phyloP scores from a whole-genome alignment of 2,888 invertebrate species.

The Morinoia aosen region DNA sequence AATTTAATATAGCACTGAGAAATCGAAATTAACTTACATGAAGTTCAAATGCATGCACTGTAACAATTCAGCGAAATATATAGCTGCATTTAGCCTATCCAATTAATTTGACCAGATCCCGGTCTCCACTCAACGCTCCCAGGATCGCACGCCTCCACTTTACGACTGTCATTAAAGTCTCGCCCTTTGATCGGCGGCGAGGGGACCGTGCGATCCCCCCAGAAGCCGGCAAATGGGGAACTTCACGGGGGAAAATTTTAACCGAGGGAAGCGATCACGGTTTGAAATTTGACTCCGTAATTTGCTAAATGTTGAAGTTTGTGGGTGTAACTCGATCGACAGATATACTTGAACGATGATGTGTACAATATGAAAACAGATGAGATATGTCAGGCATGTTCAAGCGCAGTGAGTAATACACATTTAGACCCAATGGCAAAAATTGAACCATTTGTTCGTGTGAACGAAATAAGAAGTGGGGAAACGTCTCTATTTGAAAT shows the following conservation, averaged over 20 bases:
- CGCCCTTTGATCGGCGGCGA: not conserved
- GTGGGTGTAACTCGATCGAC: too few relatives aligned
- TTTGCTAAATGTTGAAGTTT: not conserved
- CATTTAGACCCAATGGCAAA: not conserved
- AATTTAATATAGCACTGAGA: not conserved
- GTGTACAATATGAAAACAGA: too few relatives aligned
- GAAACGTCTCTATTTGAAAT: too few relatives aligned
- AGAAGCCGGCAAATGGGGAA: not conserved
- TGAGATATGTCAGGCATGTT: not conserved
- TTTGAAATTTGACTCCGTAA: not conserved
- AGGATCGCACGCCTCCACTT: slow-evolving; percentile 4
- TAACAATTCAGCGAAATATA: not conserved
- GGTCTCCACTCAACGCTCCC: not conserved
- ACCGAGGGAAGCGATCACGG: not conserved
- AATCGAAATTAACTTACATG: not conserved
- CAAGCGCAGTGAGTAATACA: not conserved
- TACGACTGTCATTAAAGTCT: not conserved
- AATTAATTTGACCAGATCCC: not conserved
- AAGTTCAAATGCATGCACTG: not conserved
- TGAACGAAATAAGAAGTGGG: not conserved
- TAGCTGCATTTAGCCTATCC: not conserved
- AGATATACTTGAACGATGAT: too few relatives aligned
- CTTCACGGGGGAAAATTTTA: not conserved
- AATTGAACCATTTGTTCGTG: not conserved
- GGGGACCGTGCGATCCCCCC: not conserved